phyloP scores from a whole-genome alignment of 2,888 invertebrate species.

The Drosophila leonis region DNA sequence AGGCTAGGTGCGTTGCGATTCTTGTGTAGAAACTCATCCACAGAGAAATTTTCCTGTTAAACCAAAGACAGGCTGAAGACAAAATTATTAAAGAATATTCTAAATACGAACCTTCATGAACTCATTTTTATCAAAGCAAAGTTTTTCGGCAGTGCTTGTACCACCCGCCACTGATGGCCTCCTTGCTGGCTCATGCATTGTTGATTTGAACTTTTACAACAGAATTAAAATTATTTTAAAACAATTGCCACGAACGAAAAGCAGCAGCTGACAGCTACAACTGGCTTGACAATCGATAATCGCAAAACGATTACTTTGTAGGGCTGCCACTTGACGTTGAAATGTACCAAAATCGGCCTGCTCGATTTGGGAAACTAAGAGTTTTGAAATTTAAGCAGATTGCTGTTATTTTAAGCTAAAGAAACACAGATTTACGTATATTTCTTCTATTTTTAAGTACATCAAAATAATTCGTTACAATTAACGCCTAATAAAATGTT shows the following conservation, averaged over 20 bases:
- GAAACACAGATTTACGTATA: too few relatives aligned
- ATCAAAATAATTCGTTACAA: background rate
- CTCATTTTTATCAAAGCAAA: conserved; percentile 85
- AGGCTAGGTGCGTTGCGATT: conserved; percentile 84
- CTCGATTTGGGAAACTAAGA: background rate
- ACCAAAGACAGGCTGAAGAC: conserved; percentile 58
- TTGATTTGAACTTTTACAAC: background rate
- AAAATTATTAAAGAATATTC: background rate
- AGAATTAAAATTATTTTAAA: conserved; percentile 12
- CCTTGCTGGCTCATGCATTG: conserved; percentile 58
- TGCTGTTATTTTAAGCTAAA: background rate
- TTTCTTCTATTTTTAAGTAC: background rate
- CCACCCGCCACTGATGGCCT: conserved; percentile 43
- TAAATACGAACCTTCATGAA: conserved; percentile 83
- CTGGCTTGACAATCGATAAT: conserved; percentile 27
- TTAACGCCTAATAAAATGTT: background rate
- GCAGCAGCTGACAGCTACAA: conserved; percentile 14
- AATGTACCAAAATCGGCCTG: background rate
- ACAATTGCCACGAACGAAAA: conserved; percentile 56
- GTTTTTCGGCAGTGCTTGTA: conserved; percentile 67
- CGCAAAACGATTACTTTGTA: background rate
- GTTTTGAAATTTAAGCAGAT: background rate
- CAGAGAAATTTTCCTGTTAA: conserved; percentile 93
- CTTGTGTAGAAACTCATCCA: conserved; percentile 93
- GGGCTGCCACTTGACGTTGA: background rate